Conservation (phyloP, 2,888 invertebrate genomes). For the Chloroclystis v-ata region DNA sequence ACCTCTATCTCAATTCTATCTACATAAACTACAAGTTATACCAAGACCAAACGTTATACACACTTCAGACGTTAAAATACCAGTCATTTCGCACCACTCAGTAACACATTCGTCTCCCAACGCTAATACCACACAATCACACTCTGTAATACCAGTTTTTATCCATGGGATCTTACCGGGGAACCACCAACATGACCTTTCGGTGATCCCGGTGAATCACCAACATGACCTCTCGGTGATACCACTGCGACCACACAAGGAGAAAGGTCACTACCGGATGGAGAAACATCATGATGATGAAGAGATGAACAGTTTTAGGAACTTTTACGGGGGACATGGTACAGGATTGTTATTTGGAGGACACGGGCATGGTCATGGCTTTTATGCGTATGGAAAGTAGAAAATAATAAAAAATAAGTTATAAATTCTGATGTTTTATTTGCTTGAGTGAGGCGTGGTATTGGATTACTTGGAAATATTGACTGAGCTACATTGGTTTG, state of each 20-base stretch:
- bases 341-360: constrained; percentile 61
- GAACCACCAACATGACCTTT: constrained; percentile 14
- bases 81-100: constrained; percentile 45
- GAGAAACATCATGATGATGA: constrained; percentile 43
- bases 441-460: no score
- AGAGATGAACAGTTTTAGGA: constrained; percentile 49
- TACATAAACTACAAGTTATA: constrained; percentile 53
- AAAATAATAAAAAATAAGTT: not conserved
- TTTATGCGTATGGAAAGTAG: constrained; percentile 55
- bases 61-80: constrained; percentile 41
- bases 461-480: no score
- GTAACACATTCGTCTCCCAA: constrained; percentile 36
- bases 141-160: constrained; percentile 37
- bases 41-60: constrained; percentile 51
- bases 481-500: no score
- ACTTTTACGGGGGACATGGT: constrained; percentile 63
- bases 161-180: constrained; percentile 51
- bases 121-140: constrained; percentile 44
- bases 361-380: constrained; percentile 66
- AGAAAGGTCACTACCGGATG: constrained; percentile 38
- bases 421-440: constrained; percentile 2
- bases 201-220: constrained; percentile 54
- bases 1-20: constrained; percentile 43
- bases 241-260: constrained; percentile 47
- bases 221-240: constrained; percentile 60